Evolutionary conservation across 2,888 invertebrate species (phyloP), one percentile per base, ranked within the genome.

Genomic region (Leucozona laternaria): DNA sequence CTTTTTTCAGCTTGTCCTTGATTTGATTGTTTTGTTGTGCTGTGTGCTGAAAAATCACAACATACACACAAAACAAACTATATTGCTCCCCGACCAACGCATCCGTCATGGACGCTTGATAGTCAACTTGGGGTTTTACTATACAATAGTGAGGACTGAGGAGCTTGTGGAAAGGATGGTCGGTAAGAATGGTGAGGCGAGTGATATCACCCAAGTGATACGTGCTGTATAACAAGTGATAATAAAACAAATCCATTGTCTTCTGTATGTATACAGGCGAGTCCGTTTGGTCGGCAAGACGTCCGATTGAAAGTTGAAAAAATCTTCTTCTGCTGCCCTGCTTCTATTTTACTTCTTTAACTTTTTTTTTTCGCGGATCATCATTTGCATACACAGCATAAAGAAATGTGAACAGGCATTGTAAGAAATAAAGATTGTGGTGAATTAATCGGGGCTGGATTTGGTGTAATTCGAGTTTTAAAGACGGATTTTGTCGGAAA

Each of bases 181-280:
- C n/a, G 43, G 34, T 31, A 5, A 34, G 55, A 60, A n/a, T 37
- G 45, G 68, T 62, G 53, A 17, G 53, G 57, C 60, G 25, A 40
- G 37, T 70, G 58, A 78, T 86, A 78, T 78, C 82, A 86, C 70
- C 81, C 73, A 43, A 71, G 78, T 45, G 81, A 77, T 86, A 86
- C 82, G 82, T 78, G 86, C 50, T 86, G 82, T 79, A 79, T 25
- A 86, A 82, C 82, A 79, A 78, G 82, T 86, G 86, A 86, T 86
- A 86, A 75, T 79, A 79, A 86, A 86, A 64, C 78, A 70, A 82
- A 86, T 82, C 70, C 78, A 86, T 86, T 86, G 86, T 86, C 82
- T 86, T 81, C 55, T 43, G 15, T 73, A 7, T 22, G 11, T 13
- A 34, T 48, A 64, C 45, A 17, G 28, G 13, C 64, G 43, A 60